Percentiles rank a stretch among this genome's conserved stretches.
These are phyloP conservation scores for Halisarca cf. caerulea DNA, from an alignment of 37 sponge, comb jelly and placozoan genomes.

Conservation along the genomic window DNA sequence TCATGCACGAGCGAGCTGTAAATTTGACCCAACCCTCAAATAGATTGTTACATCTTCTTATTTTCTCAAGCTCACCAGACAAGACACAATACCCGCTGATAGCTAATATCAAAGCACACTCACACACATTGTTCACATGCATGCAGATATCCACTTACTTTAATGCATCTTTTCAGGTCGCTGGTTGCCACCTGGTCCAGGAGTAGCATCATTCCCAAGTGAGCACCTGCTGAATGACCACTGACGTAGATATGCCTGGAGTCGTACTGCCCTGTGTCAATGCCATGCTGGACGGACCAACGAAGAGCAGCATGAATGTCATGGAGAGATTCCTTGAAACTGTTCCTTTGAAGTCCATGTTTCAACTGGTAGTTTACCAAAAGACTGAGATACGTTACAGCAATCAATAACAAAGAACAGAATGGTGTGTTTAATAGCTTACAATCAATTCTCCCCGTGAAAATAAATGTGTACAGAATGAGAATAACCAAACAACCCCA, in stretches of 20 bases:
- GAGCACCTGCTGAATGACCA: constrained; percentile 34
- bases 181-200: neutral
- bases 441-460: too few relatives aligned
- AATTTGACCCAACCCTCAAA: too few relatives aligned
- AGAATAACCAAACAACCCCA: neutral
- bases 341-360: neutral
- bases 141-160: neutral
- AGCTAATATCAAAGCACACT: too few relatives aligned
- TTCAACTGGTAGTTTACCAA: neutral
- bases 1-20: too few relatives aligned
- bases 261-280: neutral
- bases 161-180: neutral
- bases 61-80: too few relatives aligned
- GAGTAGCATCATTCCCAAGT: neutral
- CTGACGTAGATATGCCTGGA: neutral
- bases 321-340: neutral
- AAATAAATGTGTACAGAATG: too few relatives aligned
- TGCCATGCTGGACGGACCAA: constrained; percentile 8
- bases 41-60: too few relatives aligned
- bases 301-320: neutral
- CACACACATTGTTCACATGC: neutral
- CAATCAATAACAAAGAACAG: neutral
- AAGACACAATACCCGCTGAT: too few relatives aligned
- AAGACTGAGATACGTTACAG: neutral
- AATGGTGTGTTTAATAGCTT: neutral